Conservation (phyloP, 2,113 vertebrate genomes). For the Cyphomyrus plagiostoma region DNA sequence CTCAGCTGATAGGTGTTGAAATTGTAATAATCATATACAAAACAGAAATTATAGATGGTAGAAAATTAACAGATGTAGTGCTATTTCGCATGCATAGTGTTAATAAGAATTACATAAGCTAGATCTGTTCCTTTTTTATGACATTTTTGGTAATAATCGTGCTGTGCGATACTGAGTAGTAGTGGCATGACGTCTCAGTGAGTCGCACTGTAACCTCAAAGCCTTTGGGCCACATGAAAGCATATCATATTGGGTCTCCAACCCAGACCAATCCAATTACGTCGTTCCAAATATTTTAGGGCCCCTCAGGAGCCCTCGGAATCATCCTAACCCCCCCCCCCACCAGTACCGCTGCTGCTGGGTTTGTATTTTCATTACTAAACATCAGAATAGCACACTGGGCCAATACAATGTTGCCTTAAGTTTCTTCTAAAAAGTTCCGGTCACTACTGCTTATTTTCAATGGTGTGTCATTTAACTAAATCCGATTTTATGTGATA, state of each 20-base stretch:
- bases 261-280: not conserved
- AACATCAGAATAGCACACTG: not conserved
- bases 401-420: not conserved
- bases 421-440: not conserved
- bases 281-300: not conserved
- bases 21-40: not conserved
- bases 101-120: not conserved
- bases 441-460: not conserved
- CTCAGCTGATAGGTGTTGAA: not conserved
- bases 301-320: not conserved
- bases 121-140: not conserved
- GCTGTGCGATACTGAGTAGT: not conserved
- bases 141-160: not conserved
- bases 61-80: not conserved
- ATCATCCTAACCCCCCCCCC: not conserved
- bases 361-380: not conserved
- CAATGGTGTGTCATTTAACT: not conserved
- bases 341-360: not conserved
- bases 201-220: not conserved
- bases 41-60: not conserved
- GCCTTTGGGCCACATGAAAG: not conserved
- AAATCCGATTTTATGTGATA: not conserved
- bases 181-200: not conserved
- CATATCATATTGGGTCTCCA: not conserved
- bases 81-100: not conserved